Evolutionary conservation across 2,888 invertebrate species (phyloP).

Genomic region (Rhabditoides inermis): DNA sequence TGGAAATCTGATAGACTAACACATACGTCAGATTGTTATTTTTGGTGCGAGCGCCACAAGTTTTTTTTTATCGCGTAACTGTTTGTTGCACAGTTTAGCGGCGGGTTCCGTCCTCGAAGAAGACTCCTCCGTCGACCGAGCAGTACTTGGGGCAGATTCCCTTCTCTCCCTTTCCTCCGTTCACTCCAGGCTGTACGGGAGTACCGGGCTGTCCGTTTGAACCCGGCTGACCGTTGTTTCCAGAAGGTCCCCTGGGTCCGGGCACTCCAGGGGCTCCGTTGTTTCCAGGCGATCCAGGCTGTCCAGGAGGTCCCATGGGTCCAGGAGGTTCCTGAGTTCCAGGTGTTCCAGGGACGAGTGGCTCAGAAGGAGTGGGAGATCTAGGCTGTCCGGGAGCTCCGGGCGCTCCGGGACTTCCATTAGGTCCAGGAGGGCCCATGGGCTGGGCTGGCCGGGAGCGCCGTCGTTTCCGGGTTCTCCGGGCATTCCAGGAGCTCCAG

Average conservation of each 20-base stretch:
- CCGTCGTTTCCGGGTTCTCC: constrained; percentile 18
- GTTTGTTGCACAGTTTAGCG: too few species aligned
- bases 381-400: constrained; percentile 15
- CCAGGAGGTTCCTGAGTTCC: constrained; percentile 15
- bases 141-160: constrained; percentile 49
- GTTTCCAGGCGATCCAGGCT: constrained; percentile 9
- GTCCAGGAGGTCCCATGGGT: constrained; percentile 13
- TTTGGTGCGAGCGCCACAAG: too few species aligned
- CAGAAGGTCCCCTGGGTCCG: constrained; percentile 29
- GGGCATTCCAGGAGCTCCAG: constrained; percentile 24
- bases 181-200: constrained; percentile 30
- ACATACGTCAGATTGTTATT: too few species aligned
- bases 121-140: constrained; percentile 48
- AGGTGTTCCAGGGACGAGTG: constrained; percentile 10
- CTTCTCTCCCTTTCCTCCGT: constrained; percentile 36
- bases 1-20: too few species aligned
- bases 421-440: constrained; percentile 10
- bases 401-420: constrained; percentile 14
- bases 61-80: too few species aligned
- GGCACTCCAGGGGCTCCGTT: constrained; percentile 20
- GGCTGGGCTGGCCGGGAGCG: constrained; percentile 12
- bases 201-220: constrained; percentile 28
- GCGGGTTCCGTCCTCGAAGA: constrained; percentile 47
- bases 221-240: constrained; percentile 32
- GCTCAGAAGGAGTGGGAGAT: constrained; percentile 8